Evolutionary conservation across 2,113 vertebrate genomes (phyloP).

Genomic region (Prionailurus bengalensis): DNA sequence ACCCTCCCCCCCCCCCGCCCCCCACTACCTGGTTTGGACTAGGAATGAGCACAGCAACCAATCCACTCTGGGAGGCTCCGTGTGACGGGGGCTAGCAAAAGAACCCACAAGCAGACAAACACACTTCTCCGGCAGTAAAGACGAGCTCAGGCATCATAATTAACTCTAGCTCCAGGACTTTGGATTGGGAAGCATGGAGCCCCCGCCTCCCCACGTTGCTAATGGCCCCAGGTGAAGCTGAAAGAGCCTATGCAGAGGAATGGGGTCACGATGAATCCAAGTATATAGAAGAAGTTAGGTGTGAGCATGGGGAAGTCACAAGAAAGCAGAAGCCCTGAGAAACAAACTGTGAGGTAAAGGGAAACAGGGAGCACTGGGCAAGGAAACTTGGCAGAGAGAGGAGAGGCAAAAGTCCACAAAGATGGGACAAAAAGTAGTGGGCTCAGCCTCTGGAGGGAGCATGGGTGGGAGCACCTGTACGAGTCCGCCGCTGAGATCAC

Average conservation of each 20-base stretch:
- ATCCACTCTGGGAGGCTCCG: not conserved
- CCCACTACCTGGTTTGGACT: not conserved
- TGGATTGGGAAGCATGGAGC: not conserved
- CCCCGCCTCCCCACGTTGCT: not conserved
- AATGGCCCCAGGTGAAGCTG: not conserved
- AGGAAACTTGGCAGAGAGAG: not conserved
- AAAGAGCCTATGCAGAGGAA: not conserved
- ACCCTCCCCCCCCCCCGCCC: rapidly evolving
- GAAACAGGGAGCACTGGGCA: not conserved
- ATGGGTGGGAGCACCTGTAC: not conserved
- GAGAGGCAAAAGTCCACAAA: not conserved
- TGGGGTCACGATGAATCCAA: not conserved
- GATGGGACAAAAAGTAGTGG: not conserved
- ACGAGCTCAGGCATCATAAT: not conserved
- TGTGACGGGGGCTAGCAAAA: not conserved
- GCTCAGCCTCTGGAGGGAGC: not conserved
- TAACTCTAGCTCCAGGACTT: not conserved
- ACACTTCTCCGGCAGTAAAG: not conserved
- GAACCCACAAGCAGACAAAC: not conserved
- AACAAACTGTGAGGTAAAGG: not conserved
- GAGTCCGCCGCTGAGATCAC: not conserved
- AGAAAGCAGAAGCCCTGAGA: not conserved
- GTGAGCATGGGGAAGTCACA: not conserved
- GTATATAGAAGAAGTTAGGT: not conserved
- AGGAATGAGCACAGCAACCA: not conserved